These are phyloP conservation scores for Heliconius hermathena DNA, from an alignment of 1,140 invertebrate genomes.

Conservation along the genomic window DNA sequence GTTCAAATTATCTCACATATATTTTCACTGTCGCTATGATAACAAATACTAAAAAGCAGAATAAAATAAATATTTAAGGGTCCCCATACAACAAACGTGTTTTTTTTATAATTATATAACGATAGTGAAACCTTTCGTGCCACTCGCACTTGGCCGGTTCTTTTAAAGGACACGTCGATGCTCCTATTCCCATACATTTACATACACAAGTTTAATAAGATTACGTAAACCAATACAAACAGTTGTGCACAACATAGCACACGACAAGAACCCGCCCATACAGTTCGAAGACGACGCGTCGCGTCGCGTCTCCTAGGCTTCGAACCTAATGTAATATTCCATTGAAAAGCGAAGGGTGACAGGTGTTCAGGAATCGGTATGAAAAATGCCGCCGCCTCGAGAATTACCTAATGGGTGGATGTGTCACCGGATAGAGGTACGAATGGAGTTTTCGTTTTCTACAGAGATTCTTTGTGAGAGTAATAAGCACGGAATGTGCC, in stretches of 20 bases:
- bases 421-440: conserved; percentile 38
- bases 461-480: conserved; percentile 36
- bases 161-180: neutral
- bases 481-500: conserved; percentile 37
- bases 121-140: too few species aligned
- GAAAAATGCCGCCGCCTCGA: conserved; percentile 41
- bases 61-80: too few species aligned
- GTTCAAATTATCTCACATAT: too few species aligned
- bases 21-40: too few species aligned
- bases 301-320: neutral
- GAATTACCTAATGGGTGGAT: conserved; percentile 38
- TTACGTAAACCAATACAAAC: neutral
- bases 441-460: conserved; percentile 35
- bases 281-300: neutral
- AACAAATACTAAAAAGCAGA: too few species aligned
- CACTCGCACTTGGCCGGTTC: neutral
- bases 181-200: neutral
- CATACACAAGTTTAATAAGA: conserved; percentile 1
- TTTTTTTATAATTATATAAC: neutral
- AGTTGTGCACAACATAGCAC: neutral
- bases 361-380: conserved; percentile 38
- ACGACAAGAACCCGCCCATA: neutral
- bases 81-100: neutral
- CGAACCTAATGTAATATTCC: conserved; percentile 33
- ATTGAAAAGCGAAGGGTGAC: conserved; percentile 39